Conservation (phyloP, 2,888 invertebrate species). For the Chironomus tentans region DNA sequence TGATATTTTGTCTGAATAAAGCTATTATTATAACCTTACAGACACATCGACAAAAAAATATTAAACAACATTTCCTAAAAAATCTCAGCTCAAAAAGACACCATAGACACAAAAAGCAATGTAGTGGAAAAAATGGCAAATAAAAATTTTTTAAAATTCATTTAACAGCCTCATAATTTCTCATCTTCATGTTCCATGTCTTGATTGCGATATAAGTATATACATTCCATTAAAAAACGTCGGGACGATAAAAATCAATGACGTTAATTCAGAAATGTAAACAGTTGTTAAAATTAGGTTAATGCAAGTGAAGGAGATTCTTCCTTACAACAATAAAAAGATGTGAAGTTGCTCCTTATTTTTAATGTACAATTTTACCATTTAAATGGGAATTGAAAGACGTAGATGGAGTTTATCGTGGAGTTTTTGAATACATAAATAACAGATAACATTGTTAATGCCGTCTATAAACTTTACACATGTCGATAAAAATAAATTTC, state of each 20-base stretch:
- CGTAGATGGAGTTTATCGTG: too few relatives aligned
- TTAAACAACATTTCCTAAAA: too few relatives aligned
- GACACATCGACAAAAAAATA: neutral
- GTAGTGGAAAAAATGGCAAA: slow-evolving; percentile 14
- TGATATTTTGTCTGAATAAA: too few relatives aligned
- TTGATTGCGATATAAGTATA: neutral
- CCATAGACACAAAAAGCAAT: neutral
- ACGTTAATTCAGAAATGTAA: neutral
- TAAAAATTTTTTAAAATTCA: slow-evolving; percentile 7
- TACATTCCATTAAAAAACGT: neutral
- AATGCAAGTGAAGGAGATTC: neutral
- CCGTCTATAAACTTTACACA: neutral
- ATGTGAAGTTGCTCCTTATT: too few relatives aligned
- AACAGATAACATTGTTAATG: neutral
- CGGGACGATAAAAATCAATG: slow-evolving; percentile 3
- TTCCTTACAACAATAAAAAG: too few relatives aligned
- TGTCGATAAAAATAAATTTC: neutral
- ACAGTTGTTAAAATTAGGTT: slow-evolving; percentile 9
- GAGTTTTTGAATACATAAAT: neutral
- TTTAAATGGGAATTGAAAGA: too few relatives aligned
- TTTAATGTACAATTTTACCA: too few relatives aligned
- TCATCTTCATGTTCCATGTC: neutral
- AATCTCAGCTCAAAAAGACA: too few relatives aligned
- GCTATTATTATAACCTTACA: too few relatives aligned
- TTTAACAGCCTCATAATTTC: slow-evolving; percentile 23